These are phyloP conservation scores for Cromileptes altivelis DNA, from an alignment of 2,113 vertebrate genomes.

Conservation along the genomic window DNA sequence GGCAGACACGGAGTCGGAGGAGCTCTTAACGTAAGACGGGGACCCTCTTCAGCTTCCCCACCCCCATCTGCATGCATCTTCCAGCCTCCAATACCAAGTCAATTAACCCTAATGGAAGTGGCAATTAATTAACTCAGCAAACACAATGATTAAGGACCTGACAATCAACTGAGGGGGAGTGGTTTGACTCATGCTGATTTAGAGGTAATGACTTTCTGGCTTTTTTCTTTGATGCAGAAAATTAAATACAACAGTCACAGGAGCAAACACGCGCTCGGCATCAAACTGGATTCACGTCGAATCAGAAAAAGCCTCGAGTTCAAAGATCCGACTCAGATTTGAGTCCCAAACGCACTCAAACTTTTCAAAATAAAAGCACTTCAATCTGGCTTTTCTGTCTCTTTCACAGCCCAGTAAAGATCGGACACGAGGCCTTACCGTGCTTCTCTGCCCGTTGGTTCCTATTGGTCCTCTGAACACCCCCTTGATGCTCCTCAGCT, in stretches of 20 bases:
- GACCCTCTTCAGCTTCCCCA: background rate
- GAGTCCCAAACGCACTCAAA: background rate
- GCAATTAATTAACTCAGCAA: conserved; percentile 78
- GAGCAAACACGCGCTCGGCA: too few relatives aligned
- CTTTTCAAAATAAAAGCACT: conserved; percentile 16
- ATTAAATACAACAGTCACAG: too few relatives aligned
- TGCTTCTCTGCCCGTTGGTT: conserved; percentile 89
- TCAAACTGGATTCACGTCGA: too few relatives aligned
- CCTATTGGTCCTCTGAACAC: conserved; percentile 97
- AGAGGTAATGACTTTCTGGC: conserved; percentile 52
- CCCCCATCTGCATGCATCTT: conserved; percentile 55
- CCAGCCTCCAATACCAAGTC: conserved; percentile 65
- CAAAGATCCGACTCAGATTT: background rate
- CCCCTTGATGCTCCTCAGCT: conserved; percentile 98
- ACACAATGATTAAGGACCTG: conserved; percentile 73
- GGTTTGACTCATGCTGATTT: conserved; percentile 51
- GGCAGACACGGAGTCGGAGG: background rate
- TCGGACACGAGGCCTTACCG: conserved; percentile 85
- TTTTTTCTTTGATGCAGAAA: background rate
- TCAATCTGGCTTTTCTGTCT: rapidly evolving
- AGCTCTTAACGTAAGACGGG: conserved; percentile 13
- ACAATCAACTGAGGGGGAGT: conserved; percentile 66
- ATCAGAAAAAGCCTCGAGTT: background rate
- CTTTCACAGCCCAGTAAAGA: background rate
- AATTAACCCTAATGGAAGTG: conserved; percentile 80